A percentile compares a stretch with the other conserved stretches of the same genome.
Evolutionary conservation across 1,140 invertebrate genomes (phyloP).

Genomic region (Wasmannia auropunctata): DNA sequence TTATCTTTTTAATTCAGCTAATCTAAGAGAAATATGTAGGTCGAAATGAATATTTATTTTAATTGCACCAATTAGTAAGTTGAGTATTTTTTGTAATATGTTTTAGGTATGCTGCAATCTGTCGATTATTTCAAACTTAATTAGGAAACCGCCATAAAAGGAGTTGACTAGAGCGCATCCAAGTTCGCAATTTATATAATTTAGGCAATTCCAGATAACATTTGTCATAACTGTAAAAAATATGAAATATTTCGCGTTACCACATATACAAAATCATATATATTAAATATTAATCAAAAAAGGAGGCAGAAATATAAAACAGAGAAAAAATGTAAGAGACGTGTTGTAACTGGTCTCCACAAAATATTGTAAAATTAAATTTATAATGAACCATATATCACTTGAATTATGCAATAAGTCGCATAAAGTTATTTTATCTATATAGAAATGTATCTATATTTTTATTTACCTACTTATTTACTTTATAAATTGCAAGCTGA

Average conservation of each 20-base stretch:
- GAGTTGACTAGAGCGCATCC: not conserved
- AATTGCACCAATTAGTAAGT: not conserved
- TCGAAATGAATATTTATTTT: not conserved
- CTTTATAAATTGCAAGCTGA: not conserved
- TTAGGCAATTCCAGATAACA: not conserved
- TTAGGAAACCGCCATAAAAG: not conserved
- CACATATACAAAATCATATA: not conserved
- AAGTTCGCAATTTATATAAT: not conserved
- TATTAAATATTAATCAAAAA: not conserved
- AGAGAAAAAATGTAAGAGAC: not conserved
- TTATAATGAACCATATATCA: not conserved
- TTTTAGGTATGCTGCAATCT: not conserved
- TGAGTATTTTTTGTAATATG: not conserved
- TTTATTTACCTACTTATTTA: not conserved
- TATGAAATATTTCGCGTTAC: not conserved
- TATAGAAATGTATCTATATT: not conserved
- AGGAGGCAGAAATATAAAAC: not conserved
- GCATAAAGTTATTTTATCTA: not conserved
- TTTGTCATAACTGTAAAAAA: not conserved
- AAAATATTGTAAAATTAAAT: not conserved
- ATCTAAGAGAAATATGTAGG: not conserved
- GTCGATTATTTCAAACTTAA: not conserved
- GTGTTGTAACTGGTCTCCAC: not conserved
- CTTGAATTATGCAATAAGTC: not conserved
- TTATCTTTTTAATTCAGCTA: not conserved